Base-by-base conservation (phyloP, 2,888 invertebrate genomes). In the Imbricaverruca yamaguchii region DNA sequence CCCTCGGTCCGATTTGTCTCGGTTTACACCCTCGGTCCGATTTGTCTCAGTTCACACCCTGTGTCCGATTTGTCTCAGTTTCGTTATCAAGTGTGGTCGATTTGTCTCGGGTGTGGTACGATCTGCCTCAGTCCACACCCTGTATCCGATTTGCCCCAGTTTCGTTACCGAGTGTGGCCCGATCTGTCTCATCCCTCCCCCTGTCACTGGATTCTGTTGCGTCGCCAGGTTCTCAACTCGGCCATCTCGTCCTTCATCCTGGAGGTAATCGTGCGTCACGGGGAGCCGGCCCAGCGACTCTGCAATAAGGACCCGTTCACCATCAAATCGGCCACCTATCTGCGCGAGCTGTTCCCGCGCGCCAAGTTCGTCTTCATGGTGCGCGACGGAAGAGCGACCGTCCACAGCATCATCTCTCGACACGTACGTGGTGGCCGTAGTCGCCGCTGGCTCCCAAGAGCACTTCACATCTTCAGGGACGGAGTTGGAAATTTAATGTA, bases 231-330 rank as follows among this genome's bases (percentile, higher is more conserved):
- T 85, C 91, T 98, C 87, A 96, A 98, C 89, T 93, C 95, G 85
- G 98, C 98, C 81, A 94, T 99, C 85, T 95, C 97, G 65, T 94
- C 98, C 80, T 99, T 99, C 89, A 96, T 97, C 86, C 89, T 98
- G 84, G 97, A 98, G 89, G 94, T 97, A 86, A 97, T 98, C 85
- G 96, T 95, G 82, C 92, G 94, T 85, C 98, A 99, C 89, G 98
- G 98, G 74, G 96, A 96, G 86, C 93, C 96, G 57, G 98, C 98
- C 81, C 92, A 94, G 83, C 90, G 97, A 80, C 91, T 98, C 83
- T 99, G 99, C 90, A 99, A 99, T 90, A 99, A 99, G 89, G 99
- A 99, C 89, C 99, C 99, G 81, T 92, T 99, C 84, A 97, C 97
- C 82, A 91, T 99, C 85, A 98, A 98, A 89, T 97, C 97, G 91